A percentile compares a stretch with the other conserved stretches of the same genome.
Conservation (phyloP, 30 jellyfish, hydroid and myxozoan genomes). For the Calvadosia cruxmelitensis region DNA sequence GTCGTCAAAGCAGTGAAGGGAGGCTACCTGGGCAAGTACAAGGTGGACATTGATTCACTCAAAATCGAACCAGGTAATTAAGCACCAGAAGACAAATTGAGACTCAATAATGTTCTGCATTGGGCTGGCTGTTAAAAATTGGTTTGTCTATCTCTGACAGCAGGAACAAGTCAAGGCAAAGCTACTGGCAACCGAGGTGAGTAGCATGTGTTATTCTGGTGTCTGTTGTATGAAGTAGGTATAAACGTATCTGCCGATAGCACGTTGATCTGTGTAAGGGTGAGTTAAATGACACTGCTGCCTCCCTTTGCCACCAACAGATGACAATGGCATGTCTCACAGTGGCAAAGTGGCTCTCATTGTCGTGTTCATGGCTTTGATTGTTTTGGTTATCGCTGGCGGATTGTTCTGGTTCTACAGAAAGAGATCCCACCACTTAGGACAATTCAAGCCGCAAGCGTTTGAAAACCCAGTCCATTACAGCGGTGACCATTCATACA, state of each 20-base stretch:
- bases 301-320: constrained; percentile 3
- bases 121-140: too few relatives aligned
- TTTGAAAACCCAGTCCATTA: constrained; percentile 65
- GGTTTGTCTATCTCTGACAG: background rate
- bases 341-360: constrained; percentile 74
- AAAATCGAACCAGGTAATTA: constrained; percentile 27
- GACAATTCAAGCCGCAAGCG: constrained; percentile 41
- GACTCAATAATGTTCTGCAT: too few relatives aligned
- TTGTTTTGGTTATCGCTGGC: constrained; percentile 32
- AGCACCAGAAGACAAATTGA: too few relatives aligned
- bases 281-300: background rate
- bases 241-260: too few relatives aligned
- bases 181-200: background rate
- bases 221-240: too few relatives aligned
- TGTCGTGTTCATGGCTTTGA: constrained; percentile 50
- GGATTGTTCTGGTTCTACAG: constrained; percentile 42
- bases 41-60: constrained; percentile 43
- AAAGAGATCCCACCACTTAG: constrained; percentile 17
- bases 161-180: background rate
- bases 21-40: constrained; percentile 65
- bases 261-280: background rate
- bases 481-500: constrained; percentile 4
- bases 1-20: constrained; percentile 32
- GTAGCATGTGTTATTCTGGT: background rate
- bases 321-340: constrained; percentile 48